These are phyloP conservation scores for Temnothorax rugatulus DNA, from an alignment of 2,888 invertebrate species.

Conservation along the genomic window DNA sequence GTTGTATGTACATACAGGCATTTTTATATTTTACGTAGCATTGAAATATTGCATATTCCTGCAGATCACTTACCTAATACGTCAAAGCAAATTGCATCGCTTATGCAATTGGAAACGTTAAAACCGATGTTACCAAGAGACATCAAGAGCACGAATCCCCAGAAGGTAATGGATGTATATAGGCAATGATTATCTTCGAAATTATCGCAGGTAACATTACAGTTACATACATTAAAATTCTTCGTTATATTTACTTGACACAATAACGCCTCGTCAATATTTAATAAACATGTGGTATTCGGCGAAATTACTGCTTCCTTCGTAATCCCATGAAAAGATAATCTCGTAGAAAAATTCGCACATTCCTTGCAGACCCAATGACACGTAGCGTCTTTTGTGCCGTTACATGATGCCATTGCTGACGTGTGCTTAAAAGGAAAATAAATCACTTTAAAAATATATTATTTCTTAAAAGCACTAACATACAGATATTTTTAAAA, in stretches of 20 bases:
- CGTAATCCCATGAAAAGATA: constrained; percentile 65
- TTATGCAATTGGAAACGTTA: constrained; percentile 94
- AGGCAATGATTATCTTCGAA: constrained; percentile 82
- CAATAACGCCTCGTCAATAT: constrained; percentile 52
- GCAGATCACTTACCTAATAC: constrained; percentile 89
- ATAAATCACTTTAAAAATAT: constrained; percentile 10
- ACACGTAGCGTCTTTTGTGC: constrained; percentile 69
- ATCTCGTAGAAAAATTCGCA: constrained; percentile 65
- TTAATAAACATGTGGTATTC: constrained; percentile 70
- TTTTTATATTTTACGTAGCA: not conserved
- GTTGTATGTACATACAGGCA: not conserved
- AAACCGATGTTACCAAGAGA: constrained; percentile 92
- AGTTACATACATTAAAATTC: constrained; percentile 70
- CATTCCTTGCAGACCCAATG: constrained; percentile 73
- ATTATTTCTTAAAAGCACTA: not conserved
- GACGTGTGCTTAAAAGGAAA: constrained; percentile 56
- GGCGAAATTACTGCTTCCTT: constrained; percentile 62
- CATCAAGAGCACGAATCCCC: constrained; percentile 91
- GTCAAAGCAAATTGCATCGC: constrained; percentile 96
- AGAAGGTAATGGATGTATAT: constrained; percentile 90
- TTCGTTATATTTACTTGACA: constrained; percentile 54
- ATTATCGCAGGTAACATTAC: constrained; percentile 75
- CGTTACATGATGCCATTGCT: constrained; percentile 43
- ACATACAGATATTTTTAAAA: not conserved
- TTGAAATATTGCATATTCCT: not conserved